Base-by-base conservation (phyloP, 2,797 vertebrate genomes). In the Lithobates pipiens region DNA sequence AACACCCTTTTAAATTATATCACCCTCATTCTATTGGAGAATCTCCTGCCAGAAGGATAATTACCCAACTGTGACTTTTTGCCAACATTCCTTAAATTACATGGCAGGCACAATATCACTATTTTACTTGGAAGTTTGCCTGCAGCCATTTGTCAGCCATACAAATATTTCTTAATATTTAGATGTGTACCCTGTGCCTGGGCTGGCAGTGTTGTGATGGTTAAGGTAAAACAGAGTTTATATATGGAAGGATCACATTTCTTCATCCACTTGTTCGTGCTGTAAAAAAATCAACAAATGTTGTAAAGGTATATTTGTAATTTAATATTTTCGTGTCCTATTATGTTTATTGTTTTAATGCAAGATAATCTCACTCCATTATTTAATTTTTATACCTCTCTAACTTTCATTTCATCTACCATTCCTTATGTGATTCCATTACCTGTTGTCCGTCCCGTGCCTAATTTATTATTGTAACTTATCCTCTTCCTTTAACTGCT, bases 61-160 rank as follows among this genome's bases (percentile, higher is more conserved):
- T 61, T 61, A 80, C 46, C 78, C 27, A 34, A 61, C 13, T 3
- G 57, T n/a, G n/a, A 21, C 13, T 74, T 29, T 34, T 63, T 75
- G 84, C 77, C 84, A 85, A 57, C 57, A 85, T 85, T 85, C 84
- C 84, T 80, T 75, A 72, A 75, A 80, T 76, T 34, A 32, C 68
- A 57, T 68, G 25, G 15, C n/a, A n/a, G 34, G 10, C 27, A 39
- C 69, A 65, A 54, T 25, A 68, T 71, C 67, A 73, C 57, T 82
- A 29, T 85, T 67, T 79, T n/a, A 76, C 77, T 75, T 85, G 84
- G 84, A 80, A 72, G 32, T 0, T 18, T 68, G 84, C 84, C 84
- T 68, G 23, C 25, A 85, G 77, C 10, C 8, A 36, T 69, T 34
- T 80, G 42, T 63, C n/a, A 36, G 23, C 6, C 1, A 68, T n/a